phyloP scores from a whole-genome alignment of 1,140 invertebrate species.

The Neodiprion fabricii region DNA sequence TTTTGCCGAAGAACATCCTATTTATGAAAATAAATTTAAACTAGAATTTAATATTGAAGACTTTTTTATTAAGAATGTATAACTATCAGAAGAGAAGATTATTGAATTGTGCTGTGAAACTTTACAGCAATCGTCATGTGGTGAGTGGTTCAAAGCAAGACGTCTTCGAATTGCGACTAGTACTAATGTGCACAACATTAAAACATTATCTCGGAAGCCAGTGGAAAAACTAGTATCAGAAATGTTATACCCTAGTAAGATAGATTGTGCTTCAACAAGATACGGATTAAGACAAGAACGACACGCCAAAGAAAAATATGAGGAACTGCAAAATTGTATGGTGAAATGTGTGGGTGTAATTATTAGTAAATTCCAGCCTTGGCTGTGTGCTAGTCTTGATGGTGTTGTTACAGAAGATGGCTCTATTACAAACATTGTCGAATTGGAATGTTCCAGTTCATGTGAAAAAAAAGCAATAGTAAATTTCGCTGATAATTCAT shows the following conservation, averaged over 20 bases:
- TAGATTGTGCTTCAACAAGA: conserved; percentile 21
- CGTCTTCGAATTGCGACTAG: conserved; percentile 33
- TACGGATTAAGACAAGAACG: conserved; percentile 31
- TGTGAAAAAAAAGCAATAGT: conserved; percentile 34
- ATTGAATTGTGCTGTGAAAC: conserved; percentile 41
- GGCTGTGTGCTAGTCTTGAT: conserved; percentile 40
- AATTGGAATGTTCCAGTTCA: conserved; percentile 38
- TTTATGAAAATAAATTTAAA: conserved; percentile 17
- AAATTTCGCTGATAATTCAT: conserved; percentile 26
- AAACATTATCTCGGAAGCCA: conserved; percentile 30
- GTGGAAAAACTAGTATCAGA: conserved; percentile 27
- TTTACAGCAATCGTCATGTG: conserved; percentile 32
- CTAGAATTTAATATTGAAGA: conserved; percentile 30
- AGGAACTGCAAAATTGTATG: conserved; percentile 24
- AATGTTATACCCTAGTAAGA: conserved; percentile 27
- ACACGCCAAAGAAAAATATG: conserved; percentile 26
- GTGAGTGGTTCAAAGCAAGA: conserved; percentile 32
- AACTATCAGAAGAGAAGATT: conserved; percentile 38
- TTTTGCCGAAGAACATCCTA: conserved; percentile 18
- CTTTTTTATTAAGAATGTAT: conserved; percentile 38
- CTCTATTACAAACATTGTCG: conserved; percentile 32
- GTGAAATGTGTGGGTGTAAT: conserved; percentile 32
- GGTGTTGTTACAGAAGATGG: conserved; percentile 34
- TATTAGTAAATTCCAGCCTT: conserved; percentile 32
- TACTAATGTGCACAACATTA: conserved; percentile 37